Evolutionary conservation across 1,140 invertebrate genomes (phyloP).

Genomic region (Cylas formicarius): DNA sequence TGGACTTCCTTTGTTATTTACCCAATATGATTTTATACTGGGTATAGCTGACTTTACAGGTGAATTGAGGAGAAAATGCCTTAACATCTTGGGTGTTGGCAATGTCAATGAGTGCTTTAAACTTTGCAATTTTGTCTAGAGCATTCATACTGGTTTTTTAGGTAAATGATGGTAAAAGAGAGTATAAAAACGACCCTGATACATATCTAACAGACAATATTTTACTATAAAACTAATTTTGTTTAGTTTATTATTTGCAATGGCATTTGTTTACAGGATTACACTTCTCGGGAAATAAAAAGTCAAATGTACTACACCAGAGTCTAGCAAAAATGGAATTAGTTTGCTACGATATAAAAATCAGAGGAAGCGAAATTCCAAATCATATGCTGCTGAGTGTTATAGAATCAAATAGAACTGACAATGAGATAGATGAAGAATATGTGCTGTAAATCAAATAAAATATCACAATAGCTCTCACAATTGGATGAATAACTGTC

Average conservation of each 20-base stretch:
- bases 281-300: conserved; percentile 56
- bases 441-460: conserved; percentile 43
- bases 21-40: conserved; percentile 66
- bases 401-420: conserved; percentile 39
- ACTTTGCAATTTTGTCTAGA: conserved; percentile 63
- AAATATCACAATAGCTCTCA: too few relatives aligned
- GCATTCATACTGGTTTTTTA: conserved; percentile 65
- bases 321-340: conserved; percentile 77
- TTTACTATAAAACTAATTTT: too few relatives aligned
- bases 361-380: conserved; percentile 73
- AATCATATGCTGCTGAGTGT: conserved; percentile 58
- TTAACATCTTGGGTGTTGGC: conserved; percentile 72
- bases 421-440: conserved; percentile 45
- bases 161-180: too few relatives aligned
- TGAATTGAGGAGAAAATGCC: conserved; percentile 82
- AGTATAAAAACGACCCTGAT: too few relatives aligned
- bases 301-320: conserved; percentile 60
- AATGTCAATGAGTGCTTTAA: conserved; percentile 68
- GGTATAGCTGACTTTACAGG: conserved; percentile 83
- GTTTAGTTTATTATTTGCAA: too few relatives aligned
- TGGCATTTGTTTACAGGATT: too few relatives aligned
- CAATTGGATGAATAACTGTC: too few relatives aligned
- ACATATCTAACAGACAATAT: too few relatives aligned
- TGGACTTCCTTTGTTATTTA: conserved; percentile 44
- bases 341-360: conserved; percentile 74